A percentile compares a stretch with the other conserved stretches of the same genome.
These are phyloP conservation scores for Pachydiplax longipennis DNA, from an alignment of 2,888 invertebrate species.

Conservation along the genomic window DNA sequence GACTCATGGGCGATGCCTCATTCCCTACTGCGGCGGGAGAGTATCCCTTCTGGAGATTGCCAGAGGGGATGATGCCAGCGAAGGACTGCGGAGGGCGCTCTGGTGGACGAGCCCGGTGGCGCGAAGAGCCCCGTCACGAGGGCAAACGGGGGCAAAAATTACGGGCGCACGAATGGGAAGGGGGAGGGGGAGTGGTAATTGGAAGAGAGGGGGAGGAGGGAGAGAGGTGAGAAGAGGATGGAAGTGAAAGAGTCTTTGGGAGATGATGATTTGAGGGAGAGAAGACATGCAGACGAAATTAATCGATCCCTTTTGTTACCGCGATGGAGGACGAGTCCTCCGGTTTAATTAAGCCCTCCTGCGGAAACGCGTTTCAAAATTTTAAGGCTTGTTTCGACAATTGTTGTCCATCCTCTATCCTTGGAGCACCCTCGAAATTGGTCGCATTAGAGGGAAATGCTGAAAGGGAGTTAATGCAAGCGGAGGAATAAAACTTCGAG, in stretches of 20 bases:
- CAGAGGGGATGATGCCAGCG: not conserved
- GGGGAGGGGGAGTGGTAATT: slow-evolving; percentile 25
- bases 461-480: no score
- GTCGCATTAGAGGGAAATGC: no score
- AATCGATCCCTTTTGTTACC: not conserved
- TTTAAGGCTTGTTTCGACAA: no score
- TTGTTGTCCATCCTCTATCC: no score
- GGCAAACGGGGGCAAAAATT: slow-evolving; percentile 11
- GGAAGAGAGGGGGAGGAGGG: not conserved
- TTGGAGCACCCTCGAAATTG: no score
- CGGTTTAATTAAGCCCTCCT: no score
- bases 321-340: not conserved
- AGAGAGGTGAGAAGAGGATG: not conserved
- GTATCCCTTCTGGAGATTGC: not conserved
- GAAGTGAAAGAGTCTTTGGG: not conserved
- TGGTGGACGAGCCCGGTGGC: not conserved
- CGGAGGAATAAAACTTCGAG: no score
- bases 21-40: not conserved
- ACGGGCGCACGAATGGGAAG: slow-evolving; percentile 16
- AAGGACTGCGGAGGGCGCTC: not conserved
- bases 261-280: not conserved
- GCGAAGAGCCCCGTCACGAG: slow-evolving; percentile 15
- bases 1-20: not conserved
- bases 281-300: not conserved
- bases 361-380: no score